Percentiles rank a stretch among this genome's conserved stretches.
phyloP scores from a whole-genome alignment of 2,113 vertebrate genomes.

The Pterocles gutturalis region DNA sequence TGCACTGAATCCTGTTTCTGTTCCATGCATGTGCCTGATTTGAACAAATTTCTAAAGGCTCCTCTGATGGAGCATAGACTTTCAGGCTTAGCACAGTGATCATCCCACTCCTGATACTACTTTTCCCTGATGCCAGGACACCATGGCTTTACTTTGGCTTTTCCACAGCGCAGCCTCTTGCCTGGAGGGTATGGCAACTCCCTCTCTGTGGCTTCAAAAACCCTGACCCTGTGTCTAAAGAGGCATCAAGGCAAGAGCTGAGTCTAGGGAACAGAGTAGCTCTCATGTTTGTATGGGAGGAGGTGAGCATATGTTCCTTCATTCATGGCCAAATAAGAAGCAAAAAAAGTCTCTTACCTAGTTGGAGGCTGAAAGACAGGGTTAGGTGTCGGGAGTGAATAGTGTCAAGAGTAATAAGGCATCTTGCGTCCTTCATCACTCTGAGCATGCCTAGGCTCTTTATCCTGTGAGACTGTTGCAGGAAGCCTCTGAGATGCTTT shows the following conservation, averaged over 20 bases:
- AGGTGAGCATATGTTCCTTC: background rate
- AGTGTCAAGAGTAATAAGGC: background rate
- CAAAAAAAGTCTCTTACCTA: background rate
- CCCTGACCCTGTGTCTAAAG: background rate
- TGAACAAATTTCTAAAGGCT: background rate
- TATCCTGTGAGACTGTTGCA: background rate
- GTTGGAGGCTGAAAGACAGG: background rate
- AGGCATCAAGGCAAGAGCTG: background rate
- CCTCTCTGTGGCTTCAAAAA: background rate
- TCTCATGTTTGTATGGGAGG: background rate
- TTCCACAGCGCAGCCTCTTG: background rate
- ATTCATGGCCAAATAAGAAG: background rate
- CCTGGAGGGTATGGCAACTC: background rate
- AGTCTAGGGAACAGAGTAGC: background rate
- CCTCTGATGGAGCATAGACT: background rate
- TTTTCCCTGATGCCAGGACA: background rate
- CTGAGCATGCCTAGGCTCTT: background rate
- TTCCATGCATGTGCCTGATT: background rate
- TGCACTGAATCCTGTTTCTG: background rate
- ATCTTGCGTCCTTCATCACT: background rate
- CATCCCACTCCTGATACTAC: background rate
- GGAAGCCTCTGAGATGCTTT: background rate
- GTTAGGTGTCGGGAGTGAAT: background rate
- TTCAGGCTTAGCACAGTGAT: background rate
- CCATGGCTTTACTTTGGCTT: background rate